Evolutionary conservation across 64 coral and sea anemone genomes (phyloP), one percentile per base, ranked within the genome.

Genomic region (Stylophora pistillata): DNA sequence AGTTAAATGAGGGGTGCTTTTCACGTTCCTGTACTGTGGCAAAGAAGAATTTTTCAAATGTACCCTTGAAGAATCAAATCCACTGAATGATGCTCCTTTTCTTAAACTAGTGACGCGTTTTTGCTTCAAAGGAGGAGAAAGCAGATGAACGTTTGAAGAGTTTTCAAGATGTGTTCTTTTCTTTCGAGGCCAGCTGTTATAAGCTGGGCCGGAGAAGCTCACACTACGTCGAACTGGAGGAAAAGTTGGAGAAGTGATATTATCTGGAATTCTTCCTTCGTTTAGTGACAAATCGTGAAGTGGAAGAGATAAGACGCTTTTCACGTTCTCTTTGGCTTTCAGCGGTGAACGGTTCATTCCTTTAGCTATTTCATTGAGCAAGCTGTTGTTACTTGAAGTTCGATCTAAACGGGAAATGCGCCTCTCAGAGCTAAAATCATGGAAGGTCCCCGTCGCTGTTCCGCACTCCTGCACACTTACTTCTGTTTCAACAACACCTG

Each of bases 401-500:
- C 79, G 79, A 58, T 69, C 60, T 6, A 26, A 21, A 2, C 78
- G 81, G 28, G 91, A 61, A 4, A 79, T 83, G 41, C 85, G 85
- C 11, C 89, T 34, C 61, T 81, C 87, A 23, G 89, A 85, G 4
- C 64, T 13, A 74, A 98, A 98, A 53, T 98, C 96, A 32, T 92
- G 90, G 55, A 98, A 98, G 17, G 86, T 98, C 10, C 96, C 96
- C 9, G 92, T 98, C 18, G 96, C 96, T 53, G 95, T 98, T 55
- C 81, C 78, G 83, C 86, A 89, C 9, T 91, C 84, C 33, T 21
- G 52, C 2, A 68, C 14, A 66, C 18, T 11, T 13, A n/a, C 30
- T 26, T 86, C 73, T 62, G 79, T 72, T 55, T 80, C 82, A 7
- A 79, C 37, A 23, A 80, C 79, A 27, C 25, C 86, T 63, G 91